These are phyloP conservation scores for Coptodon bakossiorum DNA, from an alignment of 2,113 vertebrate genomes.

Conservation along the genomic window DNA sequence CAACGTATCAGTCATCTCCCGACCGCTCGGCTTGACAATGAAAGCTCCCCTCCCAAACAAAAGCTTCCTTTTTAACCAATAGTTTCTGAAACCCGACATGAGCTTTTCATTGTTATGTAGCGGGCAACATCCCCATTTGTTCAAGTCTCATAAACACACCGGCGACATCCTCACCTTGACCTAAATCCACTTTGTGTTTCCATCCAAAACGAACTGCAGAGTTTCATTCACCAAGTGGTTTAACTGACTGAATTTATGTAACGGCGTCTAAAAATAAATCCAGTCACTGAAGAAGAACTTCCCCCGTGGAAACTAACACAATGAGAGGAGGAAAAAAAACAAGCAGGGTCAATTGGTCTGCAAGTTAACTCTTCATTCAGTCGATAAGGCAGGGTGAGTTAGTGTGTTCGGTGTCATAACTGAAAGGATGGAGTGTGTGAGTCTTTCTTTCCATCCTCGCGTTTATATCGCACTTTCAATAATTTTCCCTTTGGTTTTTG, in stretches of 20 bases:
- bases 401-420: background rate
- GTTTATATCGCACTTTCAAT: background rate
- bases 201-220: background rate
- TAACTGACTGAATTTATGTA: conserved; percentile 12
- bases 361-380: background rate
- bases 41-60: background rate
- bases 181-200: background rate
- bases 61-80: conserved; percentile 10
- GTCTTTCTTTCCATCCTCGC: background rate
- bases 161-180: conserved; percentile 7
- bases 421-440: background rate
- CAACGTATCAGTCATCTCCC: background rate
- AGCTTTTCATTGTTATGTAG: conserved; percentile 28
- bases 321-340: background rate
- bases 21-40: conserved; percentile 8
- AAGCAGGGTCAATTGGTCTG: background rate
- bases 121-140: background rate
- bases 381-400: background rate
- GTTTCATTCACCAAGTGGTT: background rate
- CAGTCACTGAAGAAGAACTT: background rate
- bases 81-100: background rate
- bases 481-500: background rate
- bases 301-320: background rate
- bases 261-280: conserved; percentile 20
- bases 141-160: background rate